phyloP scores from a whole-genome alignment of 1,140 invertebrate species.

The Caenorhabditis tropicalis region DNA sequence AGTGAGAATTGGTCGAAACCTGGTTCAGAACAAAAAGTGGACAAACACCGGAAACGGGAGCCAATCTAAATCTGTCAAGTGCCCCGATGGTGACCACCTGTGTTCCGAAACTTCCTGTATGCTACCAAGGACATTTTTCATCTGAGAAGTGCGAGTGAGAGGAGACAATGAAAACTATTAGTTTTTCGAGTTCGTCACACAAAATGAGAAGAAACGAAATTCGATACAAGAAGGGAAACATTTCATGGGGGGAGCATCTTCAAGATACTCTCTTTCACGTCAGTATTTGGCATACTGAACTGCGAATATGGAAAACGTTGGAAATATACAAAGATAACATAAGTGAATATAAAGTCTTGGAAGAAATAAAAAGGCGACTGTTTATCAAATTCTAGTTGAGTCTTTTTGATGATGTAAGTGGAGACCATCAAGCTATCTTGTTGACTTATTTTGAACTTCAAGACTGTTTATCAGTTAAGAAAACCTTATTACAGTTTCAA shows the following conservation, averaged over 20 bases:
- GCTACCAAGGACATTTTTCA: background rate
- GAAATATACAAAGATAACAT: background rate
- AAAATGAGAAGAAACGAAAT: background rate
- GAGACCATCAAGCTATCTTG: too few relatives aligned
- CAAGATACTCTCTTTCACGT: background rate
- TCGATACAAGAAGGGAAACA: slow-evolving; percentile 11
- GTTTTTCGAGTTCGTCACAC: background rate
- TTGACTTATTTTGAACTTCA: too few relatives aligned
- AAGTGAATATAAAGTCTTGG: too few relatives aligned
- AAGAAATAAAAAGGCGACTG: too few relatives aligned
- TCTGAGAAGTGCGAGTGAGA: background rate
- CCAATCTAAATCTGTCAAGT: slow-evolving; percentile 34
- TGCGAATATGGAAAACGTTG: background rate
- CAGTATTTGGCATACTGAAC: background rate
- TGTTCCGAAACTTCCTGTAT: slow-evolving; percentile 1
- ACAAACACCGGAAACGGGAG: slow-evolving; percentile 36
- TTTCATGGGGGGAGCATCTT: slow-evolving; percentile 12
- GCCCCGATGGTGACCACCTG: slow-evolving; percentile 26
- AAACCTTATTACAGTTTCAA: too few relatives aligned
- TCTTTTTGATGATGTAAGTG: too few relatives aligned
- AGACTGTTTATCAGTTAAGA: too few relatives aligned
- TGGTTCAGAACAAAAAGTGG: slow-evolving; percentile 23
- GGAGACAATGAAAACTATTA: slow-evolving; percentile 24
- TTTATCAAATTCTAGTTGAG: too few relatives aligned
- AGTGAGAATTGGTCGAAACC: background rate